Evolutionary conservation across 2,113 vertebrate species (phyloP), one percentile per base, ranked within the genome.

Genomic region (Peromyscus californicus): DNA sequence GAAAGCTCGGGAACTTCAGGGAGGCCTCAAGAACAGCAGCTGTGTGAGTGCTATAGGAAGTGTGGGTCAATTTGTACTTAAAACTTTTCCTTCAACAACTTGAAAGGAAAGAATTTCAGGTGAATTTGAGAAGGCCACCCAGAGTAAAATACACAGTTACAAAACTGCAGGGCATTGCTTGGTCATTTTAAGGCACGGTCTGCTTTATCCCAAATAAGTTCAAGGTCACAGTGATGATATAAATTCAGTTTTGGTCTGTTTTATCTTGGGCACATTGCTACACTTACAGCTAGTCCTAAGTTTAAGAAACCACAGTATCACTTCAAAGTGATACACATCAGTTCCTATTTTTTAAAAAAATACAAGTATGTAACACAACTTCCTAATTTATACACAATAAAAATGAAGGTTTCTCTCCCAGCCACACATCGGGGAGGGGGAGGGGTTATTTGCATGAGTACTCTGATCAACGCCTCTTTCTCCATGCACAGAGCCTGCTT

Each of bases 111-210:
- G 94, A 57, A 82, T 67, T 93, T 97, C 93, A 94, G 97, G 96
- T 87, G 65, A 96, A 48, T 89, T 16, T 96, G 88, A 97, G 90
- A 95, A 94, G 89, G 76, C 54, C n/a, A 85, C 86, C n/a, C 31
- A 88, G 84, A 97, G 82, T 94, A 80, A 97, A 97, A 97, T 57
- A 75, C 57, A 97, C 67, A 96, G 93, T 95, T 97, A 97, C 29
- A 90, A 93, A 98, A 87, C 6, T 78, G 42, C 19, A 97, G 91
- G 90, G 74, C 97, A 72, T 93, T 97, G 39, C 91, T 95, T 97
- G 79, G 85, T 65, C 95, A 96, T 69, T 95, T 97, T 98, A 99
- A 99, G 98, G 98, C 98, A 98, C 98, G 63, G 45, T 91, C 95
- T 95, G 12, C 75, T 97, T 97, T 91, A 36, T 89, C 85, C 90